These are phyloP conservation scores for Dromiciops gliroides DNA, from an alignment of 2,113 vertebrate species.

Conservation along the genomic window DNA sequence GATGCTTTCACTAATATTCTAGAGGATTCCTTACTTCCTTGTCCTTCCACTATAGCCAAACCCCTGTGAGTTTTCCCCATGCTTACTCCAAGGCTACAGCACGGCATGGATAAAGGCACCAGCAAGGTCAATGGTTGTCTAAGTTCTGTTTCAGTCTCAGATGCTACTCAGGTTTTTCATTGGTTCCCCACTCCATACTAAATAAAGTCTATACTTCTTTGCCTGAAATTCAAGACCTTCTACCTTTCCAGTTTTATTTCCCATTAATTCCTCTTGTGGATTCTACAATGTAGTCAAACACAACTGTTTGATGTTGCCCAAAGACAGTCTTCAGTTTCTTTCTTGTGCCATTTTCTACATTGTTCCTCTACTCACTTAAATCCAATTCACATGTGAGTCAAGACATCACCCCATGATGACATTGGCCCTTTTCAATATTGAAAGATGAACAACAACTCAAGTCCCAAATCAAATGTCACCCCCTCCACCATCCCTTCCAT, in stretches of 20 bases:
- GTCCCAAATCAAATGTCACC: not conserved
- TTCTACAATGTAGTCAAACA: not conserved
- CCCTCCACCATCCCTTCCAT: not conserved
- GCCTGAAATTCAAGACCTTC: not conserved
- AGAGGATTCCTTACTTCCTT: not conserved
- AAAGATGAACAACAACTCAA: not conserved
- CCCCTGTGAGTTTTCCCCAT: not conserved
- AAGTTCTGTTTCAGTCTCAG: not conserved
- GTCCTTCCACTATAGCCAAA: not conserved
- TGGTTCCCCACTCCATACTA: not conserved
- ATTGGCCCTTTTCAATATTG: not conserved
- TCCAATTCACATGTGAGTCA: not conserved
- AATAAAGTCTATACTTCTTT: not conserved
- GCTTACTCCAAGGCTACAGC: not conserved
- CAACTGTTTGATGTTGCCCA: not conserved
- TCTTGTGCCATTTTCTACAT: not conserved
- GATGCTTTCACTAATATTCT: not conserved
- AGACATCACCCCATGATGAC: not conserved
- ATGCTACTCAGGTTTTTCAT: not conserved
- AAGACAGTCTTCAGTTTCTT: not conserved
- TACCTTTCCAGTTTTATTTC: not conserved
- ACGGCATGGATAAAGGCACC: not conserved
- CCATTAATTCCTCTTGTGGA: not conserved
- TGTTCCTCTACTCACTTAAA: not conserved
- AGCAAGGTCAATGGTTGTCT: not conserved